Conservation (phyloP, 37 sponge, comb jelly and placozoan species). For the Sycon ciliatum region DNA sequence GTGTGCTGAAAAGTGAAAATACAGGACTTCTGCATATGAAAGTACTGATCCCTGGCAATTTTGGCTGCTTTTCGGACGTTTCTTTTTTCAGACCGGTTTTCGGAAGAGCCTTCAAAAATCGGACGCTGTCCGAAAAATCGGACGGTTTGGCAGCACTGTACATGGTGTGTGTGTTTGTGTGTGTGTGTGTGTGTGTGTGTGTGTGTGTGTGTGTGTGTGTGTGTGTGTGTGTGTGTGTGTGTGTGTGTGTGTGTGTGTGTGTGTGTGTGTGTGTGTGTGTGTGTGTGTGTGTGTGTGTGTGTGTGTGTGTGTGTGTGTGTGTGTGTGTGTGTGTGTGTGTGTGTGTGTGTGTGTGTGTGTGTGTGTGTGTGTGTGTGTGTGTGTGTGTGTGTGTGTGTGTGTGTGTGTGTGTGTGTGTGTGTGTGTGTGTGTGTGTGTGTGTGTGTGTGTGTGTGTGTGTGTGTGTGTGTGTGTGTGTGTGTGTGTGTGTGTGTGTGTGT, state of each 20-base stretch:
- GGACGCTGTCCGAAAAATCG: no score
- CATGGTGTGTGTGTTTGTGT: no score
- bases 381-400: no score
- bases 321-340: background rate
- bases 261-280: conserved; percentile 11
- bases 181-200: conserved; percentile 15
- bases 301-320: background rate
- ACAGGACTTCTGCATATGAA: no score
- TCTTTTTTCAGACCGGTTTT: no score
- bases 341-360: conserved; percentile 21
- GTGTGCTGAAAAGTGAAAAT: no score
- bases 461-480: background rate
- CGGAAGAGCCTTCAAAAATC: no score
- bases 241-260: conserved; percentile 17
- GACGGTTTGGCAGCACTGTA: no score
- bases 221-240: conserved; percentile 24
- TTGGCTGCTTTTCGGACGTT: no score
- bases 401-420: no score
- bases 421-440: background rate
- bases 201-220: conserved; percentile 26
- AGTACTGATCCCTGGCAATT: no score
- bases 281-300: conserved; percentile 12
- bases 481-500: background rate
- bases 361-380: conserved; percentile 10
- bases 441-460: background rate